Conservation (phyloP, 2,888 invertebrate species). For the Muscina levida region DNA sequence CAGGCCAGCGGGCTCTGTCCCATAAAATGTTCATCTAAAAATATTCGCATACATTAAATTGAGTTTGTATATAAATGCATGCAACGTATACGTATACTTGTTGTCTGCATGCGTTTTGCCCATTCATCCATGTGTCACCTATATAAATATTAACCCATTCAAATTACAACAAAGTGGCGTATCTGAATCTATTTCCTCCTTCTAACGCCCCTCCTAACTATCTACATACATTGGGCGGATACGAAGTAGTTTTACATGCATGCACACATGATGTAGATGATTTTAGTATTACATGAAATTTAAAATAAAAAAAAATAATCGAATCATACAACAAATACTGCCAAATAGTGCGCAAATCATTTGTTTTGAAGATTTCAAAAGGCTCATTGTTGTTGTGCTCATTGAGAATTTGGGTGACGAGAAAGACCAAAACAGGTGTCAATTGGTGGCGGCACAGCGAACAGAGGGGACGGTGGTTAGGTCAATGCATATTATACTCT, state of each 20-base stretch:
- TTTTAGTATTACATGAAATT: background rate
- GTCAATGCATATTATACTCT: too few species aligned
- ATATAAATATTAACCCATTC: too few species aligned
- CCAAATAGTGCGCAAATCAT: constrained; percentile 58
- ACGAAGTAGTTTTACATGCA: too few species aligned
- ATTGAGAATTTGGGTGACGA: background rate
- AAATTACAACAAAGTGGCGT: too few species aligned
- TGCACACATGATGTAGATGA: too few species aligned
- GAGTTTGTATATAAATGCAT: too few species aligned
- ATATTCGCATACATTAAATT: background rate
- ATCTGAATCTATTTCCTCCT: too few species aligned
- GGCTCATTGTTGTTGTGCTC: constrained; percentile 23
- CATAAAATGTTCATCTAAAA: background rate
- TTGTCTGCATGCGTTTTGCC: constrained; percentile 1
- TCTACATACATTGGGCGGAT: too few species aligned
- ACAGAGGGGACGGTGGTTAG: background rate
- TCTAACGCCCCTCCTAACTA: too few species aligned
- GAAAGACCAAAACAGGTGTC: constrained; percentile 1
- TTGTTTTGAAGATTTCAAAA: constrained; percentile 49
- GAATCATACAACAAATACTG: constrained; percentile 32
- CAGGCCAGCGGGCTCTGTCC: too few species aligned
- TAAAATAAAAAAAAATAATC: background rate
- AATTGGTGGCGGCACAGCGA: background rate
- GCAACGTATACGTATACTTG: too few species aligned
- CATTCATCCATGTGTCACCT: constrained; percentile 2